These are phyloP conservation scores for Otocyon megalotis DNA, from an alignment of 2,113 vertebrate genomes.

Conservation along the genomic window DNA sequence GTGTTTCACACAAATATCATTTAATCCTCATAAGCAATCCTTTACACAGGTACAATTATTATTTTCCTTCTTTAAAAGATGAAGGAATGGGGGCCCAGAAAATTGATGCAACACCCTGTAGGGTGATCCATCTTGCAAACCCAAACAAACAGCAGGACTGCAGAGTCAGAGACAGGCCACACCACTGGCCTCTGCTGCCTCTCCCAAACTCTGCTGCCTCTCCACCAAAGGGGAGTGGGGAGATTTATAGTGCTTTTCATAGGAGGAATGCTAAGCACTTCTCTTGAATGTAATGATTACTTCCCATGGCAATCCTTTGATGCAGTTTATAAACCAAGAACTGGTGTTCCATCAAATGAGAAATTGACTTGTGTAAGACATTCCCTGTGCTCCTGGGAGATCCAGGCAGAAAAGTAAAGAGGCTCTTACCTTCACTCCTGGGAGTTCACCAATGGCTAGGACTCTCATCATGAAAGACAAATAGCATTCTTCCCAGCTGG, in stretches of 20 bases:
- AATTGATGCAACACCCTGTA: background rate
- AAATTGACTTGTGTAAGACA: constrained; percentile 31
- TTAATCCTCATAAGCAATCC: background rate
- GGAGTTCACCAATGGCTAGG: constrained; percentile 1
- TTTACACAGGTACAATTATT: background rate
- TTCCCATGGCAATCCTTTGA: constrained; percentile 15
- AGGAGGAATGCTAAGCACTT: constrained; percentile 6
- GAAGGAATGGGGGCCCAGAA: background rate
- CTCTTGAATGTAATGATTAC: constrained; percentile 29
- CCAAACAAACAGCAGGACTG: background rate
- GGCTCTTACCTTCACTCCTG: background rate
- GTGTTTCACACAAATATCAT: constrained; percentile 9
- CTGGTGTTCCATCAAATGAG: background rate
- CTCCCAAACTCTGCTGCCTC: background rate
- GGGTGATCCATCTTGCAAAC: background rate
- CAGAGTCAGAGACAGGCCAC: background rate
- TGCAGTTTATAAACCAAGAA: constrained; percentile 24
- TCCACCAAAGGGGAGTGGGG: background rate
- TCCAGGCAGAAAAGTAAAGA: background rate
- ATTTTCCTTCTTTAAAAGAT: constrained; percentile 27
- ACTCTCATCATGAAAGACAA: constrained; percentile 50
- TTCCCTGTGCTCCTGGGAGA: background rate
- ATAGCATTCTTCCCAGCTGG: constrained; percentile 49
- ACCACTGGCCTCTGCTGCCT: too few relatives aligned
- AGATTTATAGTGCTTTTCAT: constrained; percentile 24